Evolutionary conservation across 2,888 invertebrate species (phyloP).

Genomic region (Anthrax anthrax): DNA sequence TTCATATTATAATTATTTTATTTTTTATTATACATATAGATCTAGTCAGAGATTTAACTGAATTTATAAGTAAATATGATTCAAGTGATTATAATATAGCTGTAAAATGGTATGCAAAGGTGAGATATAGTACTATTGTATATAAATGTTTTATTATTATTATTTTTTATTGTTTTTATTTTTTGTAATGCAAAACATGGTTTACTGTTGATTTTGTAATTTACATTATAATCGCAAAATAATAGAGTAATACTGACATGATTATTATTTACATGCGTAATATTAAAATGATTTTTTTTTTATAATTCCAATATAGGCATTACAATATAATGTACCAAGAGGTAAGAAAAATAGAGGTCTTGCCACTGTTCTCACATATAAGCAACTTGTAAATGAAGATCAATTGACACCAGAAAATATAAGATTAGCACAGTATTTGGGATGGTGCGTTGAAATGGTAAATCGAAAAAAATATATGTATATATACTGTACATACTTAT

Average conservation of each 20-base stretch:
- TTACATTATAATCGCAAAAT: too few relatives aligned
- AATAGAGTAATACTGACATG: too few relatives aligned
- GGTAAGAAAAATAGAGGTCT: conserved; percentile 78
- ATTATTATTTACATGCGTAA: too few relatives aligned
- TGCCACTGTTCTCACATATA: conserved; percentile 59
- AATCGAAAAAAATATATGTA: conserved; percentile 22
- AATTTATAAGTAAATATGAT: conserved; percentile 58
- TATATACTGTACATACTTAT: too few relatives aligned
- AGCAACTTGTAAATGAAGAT: conserved; percentile 50
- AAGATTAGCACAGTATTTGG: conserved; percentile 66
- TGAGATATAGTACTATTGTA: conserved; percentile 32
- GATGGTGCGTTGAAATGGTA: conserved; percentile 94
- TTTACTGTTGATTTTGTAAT: background rate
- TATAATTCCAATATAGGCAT: conserved; percentile 40
- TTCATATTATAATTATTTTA: background rate
- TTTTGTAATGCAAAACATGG: too few relatives aligned
- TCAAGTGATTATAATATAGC: conserved; percentile 47
- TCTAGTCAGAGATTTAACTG: conserved; percentile 68
- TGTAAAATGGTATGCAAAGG: conserved; percentile 67
- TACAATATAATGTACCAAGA: conserved; percentile 83
- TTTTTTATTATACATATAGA: conserved; percentile 33
- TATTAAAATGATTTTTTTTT: background rate
- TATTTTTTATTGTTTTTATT: background rate
- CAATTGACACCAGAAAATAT: conserved; percentile 63
- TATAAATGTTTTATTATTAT: too few relatives aligned